Evolutionary conservation across 2,888 invertebrate genomes (phyloP).

Genomic region (Agonopterix subpropinquella): DNA sequence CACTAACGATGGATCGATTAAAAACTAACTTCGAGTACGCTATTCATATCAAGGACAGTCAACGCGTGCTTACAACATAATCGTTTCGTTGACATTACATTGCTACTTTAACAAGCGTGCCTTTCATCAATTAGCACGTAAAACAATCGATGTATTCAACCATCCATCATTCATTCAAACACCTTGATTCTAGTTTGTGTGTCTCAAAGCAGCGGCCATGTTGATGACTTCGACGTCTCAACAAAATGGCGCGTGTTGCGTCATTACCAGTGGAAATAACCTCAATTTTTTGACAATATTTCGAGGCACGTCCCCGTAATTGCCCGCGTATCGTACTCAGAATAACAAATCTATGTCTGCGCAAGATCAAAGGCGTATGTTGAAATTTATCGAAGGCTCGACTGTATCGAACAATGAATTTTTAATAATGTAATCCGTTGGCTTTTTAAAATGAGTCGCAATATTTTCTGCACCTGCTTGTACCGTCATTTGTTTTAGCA

Average conservation of each 20-base stretch:
- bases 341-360: conserved; percentile 55
- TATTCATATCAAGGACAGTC: too few species aligned
- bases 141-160: too few species aligned
- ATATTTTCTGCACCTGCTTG: too few species aligned
- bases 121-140: too few species aligned
- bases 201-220: conserved; percentile 27
- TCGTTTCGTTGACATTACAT: too few species aligned
- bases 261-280: conserved; percentile 7
- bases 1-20: background rate
- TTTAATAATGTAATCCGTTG: conserved; percentile 31
- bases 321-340: conserved; percentile 51
- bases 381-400: conserved; percentile 62
- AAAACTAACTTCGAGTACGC: background rate
- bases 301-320: conserved; percentile 65
- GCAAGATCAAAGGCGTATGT: conserved; percentile 72
- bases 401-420: conserved; percentile 54
- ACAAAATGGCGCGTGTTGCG: conserved; percentile 12
- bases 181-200: too few species aligned
- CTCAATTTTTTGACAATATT: conserved; percentile 46
- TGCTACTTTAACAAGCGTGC: too few species aligned
- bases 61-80: too few species aligned
- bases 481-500: background rate
- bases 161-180: too few species aligned
- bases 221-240: conserved; percentile 29
- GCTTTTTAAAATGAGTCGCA: too few species aligned